Conservation (phyloP, 1,140 invertebrate genomes). For the Pseudachorutes palmiensis region DNA sequence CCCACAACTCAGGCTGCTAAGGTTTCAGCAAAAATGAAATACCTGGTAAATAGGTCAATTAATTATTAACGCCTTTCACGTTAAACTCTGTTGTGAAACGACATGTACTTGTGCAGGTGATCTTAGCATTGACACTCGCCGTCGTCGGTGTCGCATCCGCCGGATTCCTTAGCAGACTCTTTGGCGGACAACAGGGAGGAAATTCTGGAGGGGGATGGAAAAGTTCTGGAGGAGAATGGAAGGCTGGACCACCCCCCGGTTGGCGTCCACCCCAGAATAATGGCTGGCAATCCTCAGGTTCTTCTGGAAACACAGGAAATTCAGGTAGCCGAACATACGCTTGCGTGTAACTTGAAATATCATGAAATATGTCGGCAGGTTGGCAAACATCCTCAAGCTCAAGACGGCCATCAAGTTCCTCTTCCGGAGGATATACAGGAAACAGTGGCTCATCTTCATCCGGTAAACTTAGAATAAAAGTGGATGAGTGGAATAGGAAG, state of each 20-base stretch:
- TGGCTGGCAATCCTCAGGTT: not conserved
- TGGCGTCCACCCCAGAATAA: not conserved
- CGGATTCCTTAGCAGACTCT: not conserved
- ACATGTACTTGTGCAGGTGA: not conserved
- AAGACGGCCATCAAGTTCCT: not conserved
- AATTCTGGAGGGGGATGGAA: not conserved
- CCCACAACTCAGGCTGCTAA: not conserved
- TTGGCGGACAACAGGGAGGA: not conserved
- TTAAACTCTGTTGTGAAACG: not conserved
- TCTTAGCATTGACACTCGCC: not conserved
- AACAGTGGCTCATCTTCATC: conserved; percentile 1
- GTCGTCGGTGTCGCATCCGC: not conserved
- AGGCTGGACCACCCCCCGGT: not conserved
- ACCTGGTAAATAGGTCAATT: not conserved
- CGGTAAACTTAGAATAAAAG: not conserved
- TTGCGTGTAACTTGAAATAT: not conserved
- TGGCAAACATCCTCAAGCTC: not conserved
- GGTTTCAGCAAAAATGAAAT: not conserved
- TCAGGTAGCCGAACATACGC: not conserved
- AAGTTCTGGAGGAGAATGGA: not conserved
- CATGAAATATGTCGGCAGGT: not conserved
- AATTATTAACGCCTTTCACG: not conserved
- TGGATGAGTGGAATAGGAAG: too few relatives aligned
- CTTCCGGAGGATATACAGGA: not conserved
- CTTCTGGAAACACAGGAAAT: conserved; percentile 1